Evolutionary conservation across 2,888 invertebrate genomes (phyloP).

Genomic region (Cacoxenus indagator): DNA sequence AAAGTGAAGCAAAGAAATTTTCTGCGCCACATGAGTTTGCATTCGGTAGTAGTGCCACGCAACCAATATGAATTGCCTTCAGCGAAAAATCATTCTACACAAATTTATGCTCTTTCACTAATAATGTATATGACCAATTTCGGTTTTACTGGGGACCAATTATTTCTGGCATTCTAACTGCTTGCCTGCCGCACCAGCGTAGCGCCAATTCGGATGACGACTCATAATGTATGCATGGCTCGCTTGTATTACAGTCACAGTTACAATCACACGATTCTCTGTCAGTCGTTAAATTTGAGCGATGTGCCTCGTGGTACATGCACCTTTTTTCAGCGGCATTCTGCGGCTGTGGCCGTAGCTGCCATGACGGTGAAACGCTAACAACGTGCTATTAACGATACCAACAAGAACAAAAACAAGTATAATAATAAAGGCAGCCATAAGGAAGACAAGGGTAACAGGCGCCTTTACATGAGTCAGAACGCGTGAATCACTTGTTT

Average conservation of each 20-base stretch:
- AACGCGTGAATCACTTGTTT: background rate
- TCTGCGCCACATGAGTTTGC: background rate
- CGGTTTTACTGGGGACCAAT: background rate
- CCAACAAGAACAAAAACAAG: background rate
- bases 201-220: background rate
- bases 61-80: background rate
- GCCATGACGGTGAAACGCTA: background rate
- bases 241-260: background rate
- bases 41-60: background rate
- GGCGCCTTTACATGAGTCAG: conserved; percentile 6
- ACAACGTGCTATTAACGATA: conserved; percentile 21
- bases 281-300: conserved; percentile 11
- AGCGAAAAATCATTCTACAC: background rate
- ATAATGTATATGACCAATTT: background rate
- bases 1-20: conserved; percentile 16
- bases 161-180: background rate
- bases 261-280: background rate
- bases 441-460: background rate
- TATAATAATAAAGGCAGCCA: background rate
- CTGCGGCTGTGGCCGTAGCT: background rate
- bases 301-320: background rate
- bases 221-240: conserved; percentile 1
- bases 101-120: background rate
- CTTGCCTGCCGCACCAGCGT: background rate
- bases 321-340: background rate